A percentile compares a stretch with the other conserved stretches of the same genome.
These are phyloP conservation scores for Copidosoma floridanum DNA, from an alignment of 1,140 invertebrate species.

Conservation along the genomic window DNA sequence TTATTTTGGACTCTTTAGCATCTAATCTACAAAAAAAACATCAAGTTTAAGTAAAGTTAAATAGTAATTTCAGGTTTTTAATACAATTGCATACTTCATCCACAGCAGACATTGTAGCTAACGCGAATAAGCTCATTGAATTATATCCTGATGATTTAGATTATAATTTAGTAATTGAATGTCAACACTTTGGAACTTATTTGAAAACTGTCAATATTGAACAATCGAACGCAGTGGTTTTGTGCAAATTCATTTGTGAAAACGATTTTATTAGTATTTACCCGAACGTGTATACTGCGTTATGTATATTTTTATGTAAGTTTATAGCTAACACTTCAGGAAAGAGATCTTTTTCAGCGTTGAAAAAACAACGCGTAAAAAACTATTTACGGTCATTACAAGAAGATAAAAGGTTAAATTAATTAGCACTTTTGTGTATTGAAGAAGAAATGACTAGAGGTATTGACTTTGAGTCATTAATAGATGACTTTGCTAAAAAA, in stretches of 20 bases:
- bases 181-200: not conserved
- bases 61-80: not conserved
- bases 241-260: conserved; percentile 1
- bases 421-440: conserved; percentile 1
- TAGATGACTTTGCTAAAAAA: not conserved
- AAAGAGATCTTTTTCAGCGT: conserved; percentile 5
- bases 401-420: not conserved
- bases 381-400: conserved; percentile 3
- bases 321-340: not conserved
- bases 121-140: not conserved
- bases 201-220: not conserved
- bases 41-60: not conserved
- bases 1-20: not conserved
- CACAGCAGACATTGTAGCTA: not conserved
- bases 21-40: not conserved
- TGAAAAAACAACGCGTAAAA: not conserved
- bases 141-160: not conserved
- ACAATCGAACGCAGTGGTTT: no score
- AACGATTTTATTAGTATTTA: not conserved
- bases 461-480: conserved; percentile 25
- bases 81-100: not conserved
- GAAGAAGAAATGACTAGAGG: not conserved
- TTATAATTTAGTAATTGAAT: not conserved
- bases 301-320: not conserved
- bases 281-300: not conserved